Evolutionary conservation across 2,888 invertebrate species (phyloP).

Genomic region (Ectropis crepuscularia): DNA sequence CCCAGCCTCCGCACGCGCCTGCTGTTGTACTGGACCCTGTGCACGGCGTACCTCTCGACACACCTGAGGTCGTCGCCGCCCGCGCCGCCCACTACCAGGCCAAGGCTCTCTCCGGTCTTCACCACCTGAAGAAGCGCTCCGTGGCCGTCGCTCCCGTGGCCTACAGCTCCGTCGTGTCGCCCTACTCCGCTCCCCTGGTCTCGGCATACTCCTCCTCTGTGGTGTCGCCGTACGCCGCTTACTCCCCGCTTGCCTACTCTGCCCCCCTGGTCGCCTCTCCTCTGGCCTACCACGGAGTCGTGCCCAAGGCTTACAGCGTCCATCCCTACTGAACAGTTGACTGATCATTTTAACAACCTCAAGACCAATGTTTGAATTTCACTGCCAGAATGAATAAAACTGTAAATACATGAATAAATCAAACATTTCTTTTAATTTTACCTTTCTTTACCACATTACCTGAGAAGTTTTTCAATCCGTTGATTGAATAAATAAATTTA

Average conservation of each 20-base stretch:
- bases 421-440: neutral
- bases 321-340: conserved; percentile 47
- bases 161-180: conserved; percentile 50
- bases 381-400: conserved; percentile 32
- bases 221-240: conserved; percentile 11
- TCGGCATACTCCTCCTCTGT: conserved; percentile 20
- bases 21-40: conserved; percentile 75
- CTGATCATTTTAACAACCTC: conserved; percentile 19
- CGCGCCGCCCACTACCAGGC: conserved; percentile 77
- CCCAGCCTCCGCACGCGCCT: conserved; percentile 72
- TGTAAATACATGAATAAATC: conserved; percentile 20
- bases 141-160: conserved; percentile 54
- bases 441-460: neutral
- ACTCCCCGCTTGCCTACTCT: conserved; percentile 34
- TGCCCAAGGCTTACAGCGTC: conserved; percentile 53
- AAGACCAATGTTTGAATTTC: conserved; percentile 6
- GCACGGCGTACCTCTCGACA: conserved; percentile 78
- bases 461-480: too few species aligned
- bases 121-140: conserved; percentile 74
- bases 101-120: conserved; percentile 70
- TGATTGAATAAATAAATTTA: too few species aligned
- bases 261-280: conserved; percentile 37
- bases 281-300: conserved; percentile 43
- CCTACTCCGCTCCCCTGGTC: conserved; percentile 49
- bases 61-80: conserved; percentile 79